Evolutionary conservation across 2,113 vertebrate genomes (phyloP).

Genomic region (Gavialis gangeticus): DNA sequence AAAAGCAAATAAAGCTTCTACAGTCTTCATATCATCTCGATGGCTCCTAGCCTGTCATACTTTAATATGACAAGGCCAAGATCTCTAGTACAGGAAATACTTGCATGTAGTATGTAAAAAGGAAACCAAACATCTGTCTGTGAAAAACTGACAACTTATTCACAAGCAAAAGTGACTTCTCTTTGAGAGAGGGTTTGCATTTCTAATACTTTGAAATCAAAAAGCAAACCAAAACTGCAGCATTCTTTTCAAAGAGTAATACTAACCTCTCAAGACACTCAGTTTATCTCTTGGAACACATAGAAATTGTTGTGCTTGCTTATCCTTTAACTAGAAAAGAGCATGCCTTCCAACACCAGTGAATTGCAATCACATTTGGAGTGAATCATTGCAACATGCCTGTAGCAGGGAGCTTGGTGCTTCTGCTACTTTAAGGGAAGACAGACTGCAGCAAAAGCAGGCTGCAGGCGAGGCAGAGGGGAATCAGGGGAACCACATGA

Average conservation of each 20-base stretch:
- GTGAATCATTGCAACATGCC: background rate
- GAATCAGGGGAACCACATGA: too few species aligned
- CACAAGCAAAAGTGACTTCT: background rate
- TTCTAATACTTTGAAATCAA: background rate
- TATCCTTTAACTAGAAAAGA: background rate
- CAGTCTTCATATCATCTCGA: constrained; percentile 32
- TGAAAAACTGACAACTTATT: background rate
- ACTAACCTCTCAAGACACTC: background rate
- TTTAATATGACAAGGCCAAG: constrained; percentile 47
- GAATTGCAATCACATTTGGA: background rate
- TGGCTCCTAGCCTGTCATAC: background rate
- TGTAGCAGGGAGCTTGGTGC: too few species aligned
- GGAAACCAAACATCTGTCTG: constrained; percentile 26
- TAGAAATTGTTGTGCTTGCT: rapidly evolving
- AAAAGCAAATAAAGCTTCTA: constrained; percentile 50
- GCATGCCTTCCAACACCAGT: background rate
- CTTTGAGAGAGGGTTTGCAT: background rate
- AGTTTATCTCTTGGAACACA: background rate
- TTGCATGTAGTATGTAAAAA: background rate
- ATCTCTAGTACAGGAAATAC: constrained; percentile 1
- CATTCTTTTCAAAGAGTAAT: background rate
- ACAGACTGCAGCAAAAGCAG: too few species aligned
- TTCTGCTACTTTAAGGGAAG: too few species aligned
- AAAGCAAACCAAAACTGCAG: background rate
- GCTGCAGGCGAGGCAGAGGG: too few species aligned